Percentiles rank a stretch among this genome's conserved stretches.
phyloP scores from a whole-genome alignment of 2,888 invertebrate species.

The Idaea dimidiata region DNA sequence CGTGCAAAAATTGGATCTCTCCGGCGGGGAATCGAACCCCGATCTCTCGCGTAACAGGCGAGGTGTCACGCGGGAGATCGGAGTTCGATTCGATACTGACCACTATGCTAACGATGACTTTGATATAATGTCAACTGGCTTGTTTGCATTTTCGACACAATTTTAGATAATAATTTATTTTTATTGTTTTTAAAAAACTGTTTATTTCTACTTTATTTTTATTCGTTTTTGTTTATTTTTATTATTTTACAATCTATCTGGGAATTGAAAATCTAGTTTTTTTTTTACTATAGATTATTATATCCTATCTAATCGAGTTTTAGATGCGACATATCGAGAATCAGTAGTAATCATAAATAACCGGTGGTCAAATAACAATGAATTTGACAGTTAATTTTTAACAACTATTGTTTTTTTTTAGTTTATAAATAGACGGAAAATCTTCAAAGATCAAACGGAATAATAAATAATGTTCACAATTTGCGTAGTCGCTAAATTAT shows the following conservation, averaged over 20 bases:
- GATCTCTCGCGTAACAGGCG: constrained; percentile 79
- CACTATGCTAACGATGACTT: too few species aligned
- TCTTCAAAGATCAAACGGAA: neutral
- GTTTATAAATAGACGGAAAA: neutral
- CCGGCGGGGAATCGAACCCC: constrained; percentile 79
- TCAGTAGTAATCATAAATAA: neutral
- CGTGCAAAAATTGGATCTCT: constrained; percentile 31
- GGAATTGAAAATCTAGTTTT: neutral
- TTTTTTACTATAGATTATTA: neutral
- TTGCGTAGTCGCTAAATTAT: too few species aligned
- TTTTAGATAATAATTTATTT: too few species aligned
- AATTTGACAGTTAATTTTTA: neutral
- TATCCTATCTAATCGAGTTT: neutral
- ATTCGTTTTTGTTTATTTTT: too few species aligned
- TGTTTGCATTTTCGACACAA: too few species aligned
- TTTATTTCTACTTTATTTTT: too few species aligned
- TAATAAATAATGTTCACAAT: too few species aligned
- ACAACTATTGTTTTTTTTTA: neutral
- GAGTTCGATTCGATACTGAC: too few species aligned
- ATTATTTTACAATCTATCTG: too few species aligned
- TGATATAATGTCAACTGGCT: too few species aligned
- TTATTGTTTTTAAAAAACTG: too few species aligned
- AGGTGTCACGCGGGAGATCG: too few species aligned
- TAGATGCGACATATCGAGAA: constrained; percentile 2
- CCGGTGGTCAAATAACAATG: constrained; percentile 5